Evolutionary conservation across 2,113 vertebrate genomes (phyloP).

Genomic region (Rhinichthys klamathensis): DNA sequence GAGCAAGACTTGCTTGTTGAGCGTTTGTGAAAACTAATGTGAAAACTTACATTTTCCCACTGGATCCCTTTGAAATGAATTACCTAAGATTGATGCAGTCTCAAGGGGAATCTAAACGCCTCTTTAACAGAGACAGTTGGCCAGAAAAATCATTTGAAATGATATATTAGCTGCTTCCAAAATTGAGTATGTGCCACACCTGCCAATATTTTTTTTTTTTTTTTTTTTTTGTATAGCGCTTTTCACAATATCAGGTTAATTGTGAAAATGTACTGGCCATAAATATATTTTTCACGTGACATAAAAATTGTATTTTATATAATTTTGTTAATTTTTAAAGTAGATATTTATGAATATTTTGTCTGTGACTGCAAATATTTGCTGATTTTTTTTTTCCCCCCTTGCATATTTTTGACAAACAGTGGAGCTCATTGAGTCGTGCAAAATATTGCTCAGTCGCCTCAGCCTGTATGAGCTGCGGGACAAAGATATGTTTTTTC

Average conservation of each 20-base stretch:
- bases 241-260: background rate
- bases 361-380: background rate
- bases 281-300: background rate
- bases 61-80: background rate
- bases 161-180: background rate
- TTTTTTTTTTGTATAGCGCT: no score
- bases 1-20: background rate
- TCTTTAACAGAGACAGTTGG: background rate
- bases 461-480: no score
- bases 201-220: background rate
- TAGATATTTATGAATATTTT: background rate
- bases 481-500: background rate
- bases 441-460: background rate
- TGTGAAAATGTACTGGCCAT: background rate
- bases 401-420: background rate
- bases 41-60: background rate
- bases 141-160: background rate
- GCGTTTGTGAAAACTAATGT: background rate
- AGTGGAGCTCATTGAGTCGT: background rate
- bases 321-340: background rate
- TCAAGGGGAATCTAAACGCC: background rate
- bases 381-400: background rate
- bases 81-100: background rate
- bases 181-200: background rate
- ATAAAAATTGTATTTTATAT: background rate